Conservation (phyloP, 2,797 vertebrate genomes). For the Ctenopoma kingsleyae region DNA sequence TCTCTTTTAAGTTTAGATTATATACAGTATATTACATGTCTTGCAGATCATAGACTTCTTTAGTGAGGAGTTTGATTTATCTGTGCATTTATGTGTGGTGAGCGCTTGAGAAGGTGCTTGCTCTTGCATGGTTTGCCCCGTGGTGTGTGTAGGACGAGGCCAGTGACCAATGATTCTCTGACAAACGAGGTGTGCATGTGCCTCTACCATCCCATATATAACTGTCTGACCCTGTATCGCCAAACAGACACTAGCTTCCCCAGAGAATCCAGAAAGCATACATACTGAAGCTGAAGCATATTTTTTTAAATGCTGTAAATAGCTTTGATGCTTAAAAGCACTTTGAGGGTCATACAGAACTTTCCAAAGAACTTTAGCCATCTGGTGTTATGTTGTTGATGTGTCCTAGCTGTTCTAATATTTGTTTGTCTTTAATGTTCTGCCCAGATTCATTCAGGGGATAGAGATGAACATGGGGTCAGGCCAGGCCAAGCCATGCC, state of each 20-base stretch:
- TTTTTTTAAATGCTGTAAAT: slow-evolving; percentile 29
- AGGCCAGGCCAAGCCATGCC: slow-evolving; percentile 93
- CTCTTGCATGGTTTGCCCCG: slow-evolving; percentile 72
- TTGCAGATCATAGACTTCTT: slow-evolving; percentile 65
- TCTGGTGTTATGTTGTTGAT: not conserved
- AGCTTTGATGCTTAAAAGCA: slow-evolving; percentile 26
- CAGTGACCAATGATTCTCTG: slow-evolving; percentile 78
- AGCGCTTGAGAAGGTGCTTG: slow-evolving; percentile 70
- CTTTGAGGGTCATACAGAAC: slow-evolving; percentile 30
- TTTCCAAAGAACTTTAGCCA: slow-evolving; percentile 22
- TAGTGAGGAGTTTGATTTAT: slow-evolving; percentile 79
- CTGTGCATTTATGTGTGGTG: slow-evolving; percentile 77
- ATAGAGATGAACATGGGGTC: slow-evolving; percentile 92
- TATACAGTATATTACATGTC: slow-evolving; percentile 54
- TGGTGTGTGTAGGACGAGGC: slow-evolving; percentile 70
- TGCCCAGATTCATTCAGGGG: slow-evolving; percentile 94
- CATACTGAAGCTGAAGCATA: slow-evolving; percentile 6
- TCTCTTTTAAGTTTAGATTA: slow-evolving; percentile 38
- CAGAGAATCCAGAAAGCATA: slow-evolving; percentile 11
- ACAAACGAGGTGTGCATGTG: slow-evolving; percentile 75
- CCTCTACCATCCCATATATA: slow-evolving; percentile 72
- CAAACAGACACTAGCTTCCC: slow-evolving; percentile 47
- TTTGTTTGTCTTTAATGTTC: slow-evolving; percentile 25
- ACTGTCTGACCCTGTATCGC: slow-evolving; percentile 76
- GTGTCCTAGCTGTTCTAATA: slow-evolving; percentile 10